phyloP scores from a whole-genome alignment of 23 tunicate genomes.

The Styela plicata region DNA sequence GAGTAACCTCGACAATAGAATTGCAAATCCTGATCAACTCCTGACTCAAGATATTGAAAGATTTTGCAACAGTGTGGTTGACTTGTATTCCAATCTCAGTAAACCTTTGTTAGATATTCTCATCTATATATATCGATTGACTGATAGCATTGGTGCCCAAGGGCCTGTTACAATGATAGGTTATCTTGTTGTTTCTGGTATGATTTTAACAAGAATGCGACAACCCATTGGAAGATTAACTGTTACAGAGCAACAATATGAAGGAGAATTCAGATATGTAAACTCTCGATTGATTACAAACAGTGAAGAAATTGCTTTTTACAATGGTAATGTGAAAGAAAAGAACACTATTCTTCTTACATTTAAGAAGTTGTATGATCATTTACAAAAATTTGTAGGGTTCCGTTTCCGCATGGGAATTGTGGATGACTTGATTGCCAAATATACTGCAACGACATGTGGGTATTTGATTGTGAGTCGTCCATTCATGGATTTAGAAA shows the following conservation, averaged over 20 bases:
- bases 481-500: slow-evolving; percentile 69
- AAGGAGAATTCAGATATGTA: slow-evolving; percentile 91
- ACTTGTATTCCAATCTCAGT: slow-evolving; percentile 85
- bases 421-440: slow-evolving; percentile 86
- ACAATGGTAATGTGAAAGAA: slow-evolving; percentile 91
- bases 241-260: slow-evolving; percentile 73
- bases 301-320: slow-evolving; percentile 94
- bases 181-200: slow-evolving; percentile 76
- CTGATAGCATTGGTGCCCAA: slow-evolving; percentile 84
- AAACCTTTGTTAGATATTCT: slow-evolving; percentile 85
- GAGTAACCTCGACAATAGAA: slow-evolving; percentile 92
- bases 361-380: slow-evolving; percentile 50
- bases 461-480: slow-evolving; percentile 91
- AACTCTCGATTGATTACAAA: slow-evolving; percentile 88
- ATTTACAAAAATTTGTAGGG: slow-evolving; percentile 58
- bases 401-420: slow-evolving; percentile 93
- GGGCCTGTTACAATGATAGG: slow-evolving; percentile 89
- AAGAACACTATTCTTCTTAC: slow-evolving; percentile 48
- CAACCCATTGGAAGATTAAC: slow-evolving; percentile 85
- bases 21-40: slow-evolving; percentile 88
- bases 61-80: slow-evolving; percentile 88
- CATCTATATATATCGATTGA: slow-evolving; percentile 75
- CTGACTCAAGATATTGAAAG: slow-evolving; percentile 92
- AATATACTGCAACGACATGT: slow-evolving; percentile 87
- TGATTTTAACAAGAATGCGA: slow-evolving; percentile 65